A percentile compares a stretch with the other conserved stretches of the same genome.
Evolutionary conservation across 2,888 invertebrate species (phyloP).

Genomic region (Augochlorella aurata): DNA sequence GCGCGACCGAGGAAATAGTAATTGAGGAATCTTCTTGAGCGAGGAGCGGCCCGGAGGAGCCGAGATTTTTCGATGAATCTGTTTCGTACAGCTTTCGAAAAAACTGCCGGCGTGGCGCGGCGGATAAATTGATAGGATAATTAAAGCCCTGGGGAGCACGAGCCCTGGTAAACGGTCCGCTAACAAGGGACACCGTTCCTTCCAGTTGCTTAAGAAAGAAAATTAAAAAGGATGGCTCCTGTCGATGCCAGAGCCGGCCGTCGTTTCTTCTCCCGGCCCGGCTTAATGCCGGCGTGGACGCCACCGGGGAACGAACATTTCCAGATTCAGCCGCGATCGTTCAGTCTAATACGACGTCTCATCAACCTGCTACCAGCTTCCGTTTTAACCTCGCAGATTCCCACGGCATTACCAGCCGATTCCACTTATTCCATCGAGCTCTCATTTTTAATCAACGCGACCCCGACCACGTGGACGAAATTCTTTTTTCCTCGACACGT

Average conservation of each 20-base stretch:
- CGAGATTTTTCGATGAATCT: background rate
- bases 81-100: constrained; percentile 6
- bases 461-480: background rate
- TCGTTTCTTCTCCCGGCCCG: constrained; percentile 47
- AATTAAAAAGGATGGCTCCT: constrained; percentile 56
- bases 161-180: constrained; percentile 1
- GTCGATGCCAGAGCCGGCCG: constrained; percentile 52
- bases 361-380: constrained; percentile 64
- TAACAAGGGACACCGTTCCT: constrained; percentile 27
- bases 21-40: background rate
- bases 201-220: constrained; percentile 43
- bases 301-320: constrained; percentile 57
- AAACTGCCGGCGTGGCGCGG: background rate
- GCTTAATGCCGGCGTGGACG: constrained; percentile 49
- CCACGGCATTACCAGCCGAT: constrained; percentile 65
- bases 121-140: constrained; percentile 43
- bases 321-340: constrained; percentile 62
- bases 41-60: no score
- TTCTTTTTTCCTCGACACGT: background rate
- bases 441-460: constrained; percentile 28
- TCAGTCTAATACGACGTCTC: constrained; percentile 67
- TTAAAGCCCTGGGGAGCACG: constrained; percentile 16
- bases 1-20: background rate
- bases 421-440: constrained; percentile 10
- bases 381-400: constrained; percentile 66